Conservation (phyloP, 2,113 vertebrate genomes). For the Tetrao urogallus region DNA sequence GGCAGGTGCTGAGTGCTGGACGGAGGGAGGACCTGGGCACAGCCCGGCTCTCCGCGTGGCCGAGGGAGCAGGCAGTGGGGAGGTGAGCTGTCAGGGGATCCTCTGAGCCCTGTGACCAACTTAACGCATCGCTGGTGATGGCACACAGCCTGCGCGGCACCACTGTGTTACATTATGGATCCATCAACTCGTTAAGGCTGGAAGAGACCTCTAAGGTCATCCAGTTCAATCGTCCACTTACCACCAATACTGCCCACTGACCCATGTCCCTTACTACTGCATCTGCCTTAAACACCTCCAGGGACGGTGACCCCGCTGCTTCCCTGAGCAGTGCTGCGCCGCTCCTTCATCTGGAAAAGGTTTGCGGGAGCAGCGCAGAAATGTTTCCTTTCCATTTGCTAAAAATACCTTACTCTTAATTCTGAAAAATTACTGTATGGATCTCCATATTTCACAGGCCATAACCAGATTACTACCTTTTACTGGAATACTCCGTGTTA, state of each 20-base stretch:
- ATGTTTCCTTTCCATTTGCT: constrained; percentile 7
- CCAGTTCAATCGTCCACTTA: too few relatives aligned
- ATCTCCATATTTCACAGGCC: constrained; percentile 54
- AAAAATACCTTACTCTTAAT: constrained; percentile 40
- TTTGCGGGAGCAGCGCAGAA: background rate
- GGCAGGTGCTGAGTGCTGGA: background rate
- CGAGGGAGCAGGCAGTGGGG: rapidly evolving
- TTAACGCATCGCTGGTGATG: background rate
- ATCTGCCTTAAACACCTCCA: too few relatives aligned
- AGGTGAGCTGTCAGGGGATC: background rate
- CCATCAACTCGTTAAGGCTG: too few relatives aligned
- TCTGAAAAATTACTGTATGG: constrained; percentile 34
- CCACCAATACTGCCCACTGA: too few relatives aligned
- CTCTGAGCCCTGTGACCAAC: background rate
- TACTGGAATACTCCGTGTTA: constrained; percentile 66
- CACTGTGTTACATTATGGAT: rapidly evolving
- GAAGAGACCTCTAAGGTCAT: too few relatives aligned
- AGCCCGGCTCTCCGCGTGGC: background rate
- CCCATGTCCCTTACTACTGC: too few relatives aligned
- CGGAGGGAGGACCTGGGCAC: rapidly evolving
- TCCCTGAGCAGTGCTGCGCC: too few relatives aligned
- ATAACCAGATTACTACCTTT: constrained; percentile 68
- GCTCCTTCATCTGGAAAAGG: background rate
- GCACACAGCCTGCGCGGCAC: rapidly evolving
- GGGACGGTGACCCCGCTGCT: too few relatives aligned